These are phyloP conservation scores for Scolanthus callimorphus DNA, from an alignment of 92 coral and sea anemone genomes.

Conservation along the genomic window DNA sequence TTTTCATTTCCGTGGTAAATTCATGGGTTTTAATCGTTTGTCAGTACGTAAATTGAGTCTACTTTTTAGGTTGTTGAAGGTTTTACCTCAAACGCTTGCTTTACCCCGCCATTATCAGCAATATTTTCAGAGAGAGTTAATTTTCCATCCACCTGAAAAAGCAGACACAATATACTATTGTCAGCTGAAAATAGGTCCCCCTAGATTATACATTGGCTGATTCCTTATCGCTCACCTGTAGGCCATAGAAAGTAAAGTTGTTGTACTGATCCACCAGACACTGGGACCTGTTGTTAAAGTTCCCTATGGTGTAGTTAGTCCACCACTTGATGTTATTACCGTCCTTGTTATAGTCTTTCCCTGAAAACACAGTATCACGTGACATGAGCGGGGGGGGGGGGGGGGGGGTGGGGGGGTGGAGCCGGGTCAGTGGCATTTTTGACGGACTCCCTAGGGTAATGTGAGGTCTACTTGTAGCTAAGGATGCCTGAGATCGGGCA, in stretches of 20 bases:
- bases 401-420: no score
- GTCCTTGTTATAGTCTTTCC: conserved; percentile 67
- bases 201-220: no score
- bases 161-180: no score
- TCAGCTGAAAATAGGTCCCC: no score
- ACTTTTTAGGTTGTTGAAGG: background rate
- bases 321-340: conserved; percentile 86
- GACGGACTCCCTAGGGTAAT: no score
- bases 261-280: conserved; percentile 83
- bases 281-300: conserved; percentile 69
- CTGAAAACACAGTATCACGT: conserved; percentile 29
- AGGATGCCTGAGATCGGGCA: no score
- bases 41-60: background rate
- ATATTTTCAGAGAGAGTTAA: conserved; percentile 77
- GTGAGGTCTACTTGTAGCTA: no score
- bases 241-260: conserved; percentile 65
- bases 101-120: conserved; percentile 84
- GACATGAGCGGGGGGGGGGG: no score
- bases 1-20: no score
- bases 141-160: conserved; percentile 50
- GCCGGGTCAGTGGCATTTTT: no score
- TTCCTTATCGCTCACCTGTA: background rate
- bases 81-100: conserved; percentile 66
- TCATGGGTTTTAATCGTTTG: no score
- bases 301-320: conserved; percentile 58